These are phyloP conservation scores for Penaeus chinensis DNA, from an alignment of 1,140 invertebrate genomes.

Conservation along the genomic window DNA sequence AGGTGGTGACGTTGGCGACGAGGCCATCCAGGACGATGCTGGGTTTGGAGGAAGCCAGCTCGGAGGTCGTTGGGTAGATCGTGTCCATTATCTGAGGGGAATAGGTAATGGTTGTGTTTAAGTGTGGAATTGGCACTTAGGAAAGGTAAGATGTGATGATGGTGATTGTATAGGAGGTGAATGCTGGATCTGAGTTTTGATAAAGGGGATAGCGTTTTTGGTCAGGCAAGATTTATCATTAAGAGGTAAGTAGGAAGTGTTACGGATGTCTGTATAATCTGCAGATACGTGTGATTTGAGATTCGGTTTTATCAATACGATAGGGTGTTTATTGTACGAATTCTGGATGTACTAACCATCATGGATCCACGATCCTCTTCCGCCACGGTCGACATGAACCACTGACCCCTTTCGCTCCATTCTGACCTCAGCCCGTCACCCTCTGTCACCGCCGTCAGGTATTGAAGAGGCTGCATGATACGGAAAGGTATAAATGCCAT, in stretches of 20 bases:
- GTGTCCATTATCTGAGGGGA: neutral
- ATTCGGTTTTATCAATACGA: too few species aligned
- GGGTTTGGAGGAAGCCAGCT: neutral
- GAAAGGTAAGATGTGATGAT: too few species aligned
- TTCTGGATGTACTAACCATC: neutral
- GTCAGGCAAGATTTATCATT: too few species aligned
- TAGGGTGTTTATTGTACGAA: too few species aligned
- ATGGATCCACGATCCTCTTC: neutral
- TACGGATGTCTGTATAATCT: too few species aligned
- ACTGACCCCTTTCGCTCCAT: conserved; percentile 1
- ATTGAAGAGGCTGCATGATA: conserved; percentile 10
- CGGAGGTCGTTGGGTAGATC: neutral
- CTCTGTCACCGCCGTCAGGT: neutral
- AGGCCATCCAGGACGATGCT: neutral
- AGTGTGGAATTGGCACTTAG: too few species aligned
- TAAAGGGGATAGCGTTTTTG: too few species aligned
- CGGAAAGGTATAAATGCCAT: neutral
- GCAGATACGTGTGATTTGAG: too few species aligned
- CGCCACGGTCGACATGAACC: conserved; percentile 8
- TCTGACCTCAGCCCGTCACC: neutral
- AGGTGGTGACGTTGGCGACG: neutral
- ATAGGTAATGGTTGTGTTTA: neutral
- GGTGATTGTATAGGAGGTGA: too few species aligned
- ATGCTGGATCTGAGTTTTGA: too few species aligned
- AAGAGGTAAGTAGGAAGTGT: too few species aligned